Conservation (phyloP, 2,888 invertebrate species). For the Tetranychus truncatus region DNA sequence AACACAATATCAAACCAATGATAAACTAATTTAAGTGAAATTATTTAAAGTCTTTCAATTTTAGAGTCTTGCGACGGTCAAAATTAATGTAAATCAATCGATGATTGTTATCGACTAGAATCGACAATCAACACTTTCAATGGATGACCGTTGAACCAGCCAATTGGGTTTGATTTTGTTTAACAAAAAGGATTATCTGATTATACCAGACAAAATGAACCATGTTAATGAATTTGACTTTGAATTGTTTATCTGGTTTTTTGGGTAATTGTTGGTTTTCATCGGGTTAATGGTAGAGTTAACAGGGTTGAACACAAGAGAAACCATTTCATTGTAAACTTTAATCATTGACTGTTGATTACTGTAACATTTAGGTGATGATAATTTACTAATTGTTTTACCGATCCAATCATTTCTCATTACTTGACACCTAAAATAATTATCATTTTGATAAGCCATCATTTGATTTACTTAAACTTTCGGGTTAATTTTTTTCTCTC, state of each 20-base stretch:
- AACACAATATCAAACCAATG: not conserved
- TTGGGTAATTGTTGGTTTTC: no score
- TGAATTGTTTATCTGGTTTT: no score
- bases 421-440: not conserved
- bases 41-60: not conserved
- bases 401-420: no score
- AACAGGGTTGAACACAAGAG: not conserved
- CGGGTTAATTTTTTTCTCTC: not conserved
- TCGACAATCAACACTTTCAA: no score
- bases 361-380: no score
- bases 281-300: no score
- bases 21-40: not conserved
- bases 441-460: not conserved
- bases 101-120: not conserved
- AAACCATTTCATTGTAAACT: not conserved
- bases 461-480: not conserved
- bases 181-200: not conserved
- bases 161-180: not conserved
- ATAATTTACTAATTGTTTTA: no score
- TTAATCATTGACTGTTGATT: not conserved
- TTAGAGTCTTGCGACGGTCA: not conserved
- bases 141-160: no score
- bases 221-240: no score
- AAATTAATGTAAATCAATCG: not conserved
- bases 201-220: not conserved